Percentiles rank a stretch among this genome's conserved stretches.
phyloP scores from a whole-genome alignment of 1,140 invertebrate genomes.

The Proctacanthus coquilletti region DNA sequence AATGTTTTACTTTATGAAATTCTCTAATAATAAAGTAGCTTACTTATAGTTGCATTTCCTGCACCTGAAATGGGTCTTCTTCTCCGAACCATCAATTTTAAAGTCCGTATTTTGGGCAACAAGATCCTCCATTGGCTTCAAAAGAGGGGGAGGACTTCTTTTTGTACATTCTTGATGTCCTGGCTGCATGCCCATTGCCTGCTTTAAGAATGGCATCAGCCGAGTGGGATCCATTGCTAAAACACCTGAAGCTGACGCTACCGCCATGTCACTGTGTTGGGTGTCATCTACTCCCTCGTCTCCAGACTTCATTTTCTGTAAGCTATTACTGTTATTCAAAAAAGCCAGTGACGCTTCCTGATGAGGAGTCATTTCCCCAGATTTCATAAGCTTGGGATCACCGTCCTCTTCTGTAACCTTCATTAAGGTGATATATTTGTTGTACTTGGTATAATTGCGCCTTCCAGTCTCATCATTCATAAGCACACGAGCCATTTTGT shows the following conservation, averaged over 20 bases:
- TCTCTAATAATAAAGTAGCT: constrained; percentile 16
- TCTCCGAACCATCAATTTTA: constrained; percentile 24
- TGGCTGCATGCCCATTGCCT: constrained; percentile 24
- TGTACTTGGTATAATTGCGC: constrained; percentile 83
- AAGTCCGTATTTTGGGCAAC: constrained; percentile 18
- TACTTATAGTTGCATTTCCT: constrained; percentile 72
- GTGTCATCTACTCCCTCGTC: background rate
- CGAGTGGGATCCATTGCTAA: too few species aligned
- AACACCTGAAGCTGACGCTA: constrained; percentile 17
- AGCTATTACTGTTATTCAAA: constrained; percentile 23
- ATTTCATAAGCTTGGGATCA: constrained; percentile 29
- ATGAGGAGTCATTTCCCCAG: constrained; percentile 29
- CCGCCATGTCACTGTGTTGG: constrained; percentile 8
- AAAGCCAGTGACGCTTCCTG: constrained; percentile 27
- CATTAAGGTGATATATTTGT: constrained; percentile 67
- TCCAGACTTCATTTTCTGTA: too few species aligned
- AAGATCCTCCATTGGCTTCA: constrained; percentile 23
- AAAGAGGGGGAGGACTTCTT: constrained; percentile 9
- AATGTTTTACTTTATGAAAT: background rate
- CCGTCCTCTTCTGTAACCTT: constrained; percentile 31
- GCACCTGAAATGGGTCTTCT: constrained; percentile 58
- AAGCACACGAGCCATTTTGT: constrained; percentile 61
- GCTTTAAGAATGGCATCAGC: constrained; percentile 18
- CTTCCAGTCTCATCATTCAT: constrained; percentile 84
- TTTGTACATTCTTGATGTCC: constrained; percentile 22